Evolutionary conservation across 2,113 vertebrate species (phyloP).

Genomic region (Naja naja): DNA sequence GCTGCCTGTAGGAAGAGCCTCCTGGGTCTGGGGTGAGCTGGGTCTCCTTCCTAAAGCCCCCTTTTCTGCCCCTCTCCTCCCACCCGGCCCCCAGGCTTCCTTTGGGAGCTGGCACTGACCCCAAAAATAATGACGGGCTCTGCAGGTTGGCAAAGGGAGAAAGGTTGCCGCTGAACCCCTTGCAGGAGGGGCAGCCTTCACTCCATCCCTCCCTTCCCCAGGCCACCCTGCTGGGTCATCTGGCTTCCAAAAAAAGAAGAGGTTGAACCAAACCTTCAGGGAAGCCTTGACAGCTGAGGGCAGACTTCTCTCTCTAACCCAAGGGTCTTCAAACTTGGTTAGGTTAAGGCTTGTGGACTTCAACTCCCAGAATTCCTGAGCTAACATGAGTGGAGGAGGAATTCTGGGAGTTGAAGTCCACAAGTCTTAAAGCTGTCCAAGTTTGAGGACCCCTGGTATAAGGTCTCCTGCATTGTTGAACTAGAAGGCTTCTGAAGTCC

Average conservation of each 20-base stretch:
- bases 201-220: background rate
- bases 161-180: background rate
- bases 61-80: background rate
- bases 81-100: background rate
- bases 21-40: background rate
- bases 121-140: background rate
- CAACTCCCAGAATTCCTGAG: too few species aligned
- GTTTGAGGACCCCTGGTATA: too few species aligned
- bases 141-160: background rate
- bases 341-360: too few species aligned
- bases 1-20: background rate
- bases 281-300: background rate
- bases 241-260: background rate
- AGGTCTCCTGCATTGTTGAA: too few species aligned
- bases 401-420: too few species aligned
- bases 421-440: too few species aligned
- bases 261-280: background rate
- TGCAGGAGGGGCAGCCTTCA: background rate
- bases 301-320: background rate
- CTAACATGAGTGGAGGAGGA: too few species aligned
- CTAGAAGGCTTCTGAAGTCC: too few species aligned
- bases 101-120: background rate
- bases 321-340: too few species aligned
- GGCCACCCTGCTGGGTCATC: background rate
- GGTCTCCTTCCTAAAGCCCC: background rate